These are phyloP conservation scores for Nesospiza acunhae DNA, from an alignment of 2,113 vertebrate species.

Conservation along the genomic window DNA sequence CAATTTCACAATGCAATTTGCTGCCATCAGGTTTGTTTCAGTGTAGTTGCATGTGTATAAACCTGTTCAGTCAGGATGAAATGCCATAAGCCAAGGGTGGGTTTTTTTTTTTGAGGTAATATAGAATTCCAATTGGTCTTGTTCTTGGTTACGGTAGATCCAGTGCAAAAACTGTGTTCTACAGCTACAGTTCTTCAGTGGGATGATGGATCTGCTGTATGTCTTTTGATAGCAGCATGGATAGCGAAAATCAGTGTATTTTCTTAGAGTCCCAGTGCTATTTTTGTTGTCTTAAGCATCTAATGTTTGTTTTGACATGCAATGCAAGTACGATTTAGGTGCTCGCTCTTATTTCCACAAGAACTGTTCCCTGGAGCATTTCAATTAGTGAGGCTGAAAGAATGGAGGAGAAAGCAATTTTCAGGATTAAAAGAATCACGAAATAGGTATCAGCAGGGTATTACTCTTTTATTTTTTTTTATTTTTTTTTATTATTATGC, in stretches of 20 bases:
- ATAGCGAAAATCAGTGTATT: neutral
- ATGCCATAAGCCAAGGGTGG: neutral
- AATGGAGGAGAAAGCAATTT: constrained; percentile 6
- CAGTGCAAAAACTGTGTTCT: neutral
- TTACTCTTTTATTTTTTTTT: neutral
- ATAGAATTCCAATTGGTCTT: neutral
- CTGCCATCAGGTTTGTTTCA: neutral
- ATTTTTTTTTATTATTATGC: neutral
- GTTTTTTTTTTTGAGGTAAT: neutral
- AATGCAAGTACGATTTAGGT: neutral
- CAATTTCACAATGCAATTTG: neutral
- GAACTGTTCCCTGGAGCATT: neutral
- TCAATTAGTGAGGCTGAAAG: neutral
- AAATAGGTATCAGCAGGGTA: constrained; percentile 10
- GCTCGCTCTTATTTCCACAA: neutral
- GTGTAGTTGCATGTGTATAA: neutral
- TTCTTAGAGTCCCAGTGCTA: neutral
- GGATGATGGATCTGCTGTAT: neutral
- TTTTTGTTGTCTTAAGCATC: neutral
- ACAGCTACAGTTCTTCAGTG: neutral
- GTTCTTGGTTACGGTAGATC: neutral
- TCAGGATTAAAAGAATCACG: neutral
- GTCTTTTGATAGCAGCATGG: neutral
- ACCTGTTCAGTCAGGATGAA: neutral
- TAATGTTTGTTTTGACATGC: neutral